These are phyloP conservation scores for Lutraria lutraria DNA, from an alignment of 2,888 invertebrate genomes.

Conservation along the genomic window DNA sequence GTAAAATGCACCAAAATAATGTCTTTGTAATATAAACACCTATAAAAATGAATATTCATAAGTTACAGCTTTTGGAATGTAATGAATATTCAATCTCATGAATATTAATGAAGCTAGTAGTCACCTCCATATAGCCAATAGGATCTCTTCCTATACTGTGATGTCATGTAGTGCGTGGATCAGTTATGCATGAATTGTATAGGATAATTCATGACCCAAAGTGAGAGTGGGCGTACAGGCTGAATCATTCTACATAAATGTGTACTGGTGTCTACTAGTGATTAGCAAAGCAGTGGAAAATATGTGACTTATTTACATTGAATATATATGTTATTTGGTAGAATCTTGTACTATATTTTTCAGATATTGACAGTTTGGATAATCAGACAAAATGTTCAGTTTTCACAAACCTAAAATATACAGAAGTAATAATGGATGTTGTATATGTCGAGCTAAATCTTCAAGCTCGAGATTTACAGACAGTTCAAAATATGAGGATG, in stretches of 20 bases:
- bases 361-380: constrained; percentile 23
- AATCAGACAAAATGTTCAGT: constrained; percentile 90
- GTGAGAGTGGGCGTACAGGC: constrained; percentile 64
- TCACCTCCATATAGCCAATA: constrained; percentile 22
- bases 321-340: not conserved
- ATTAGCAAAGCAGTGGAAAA: not conserved
- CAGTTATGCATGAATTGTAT: constrained; percentile 59
- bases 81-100: constrained; percentile 18
- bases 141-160: constrained; percentile 33
- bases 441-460: constrained; percentile 95
- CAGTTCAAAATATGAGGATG: constrained; percentile 93
- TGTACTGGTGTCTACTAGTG: constrained; percentile 26
- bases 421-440: constrained; percentile 91
- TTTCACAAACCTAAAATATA: constrained; percentile 95
- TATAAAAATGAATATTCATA: constrained; percentile 11
- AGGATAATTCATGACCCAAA: constrained; percentile 50
- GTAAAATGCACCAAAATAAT: not conserved
- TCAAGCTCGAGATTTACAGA: constrained; percentile 94
- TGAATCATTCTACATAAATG: constrained; percentile 53
- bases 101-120: constrained; percentile 30
- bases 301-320: constrained; percentile 31
- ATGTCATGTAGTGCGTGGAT: constrained; percentile 64
- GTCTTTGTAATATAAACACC: not conserved
- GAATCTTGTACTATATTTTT: constrained; percentile 15
- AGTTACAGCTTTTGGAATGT: constrained; percentile 11